Conservation (phyloP, 92 coral and sea anemone genomes). For the Meandrina meandrites region DNA sequence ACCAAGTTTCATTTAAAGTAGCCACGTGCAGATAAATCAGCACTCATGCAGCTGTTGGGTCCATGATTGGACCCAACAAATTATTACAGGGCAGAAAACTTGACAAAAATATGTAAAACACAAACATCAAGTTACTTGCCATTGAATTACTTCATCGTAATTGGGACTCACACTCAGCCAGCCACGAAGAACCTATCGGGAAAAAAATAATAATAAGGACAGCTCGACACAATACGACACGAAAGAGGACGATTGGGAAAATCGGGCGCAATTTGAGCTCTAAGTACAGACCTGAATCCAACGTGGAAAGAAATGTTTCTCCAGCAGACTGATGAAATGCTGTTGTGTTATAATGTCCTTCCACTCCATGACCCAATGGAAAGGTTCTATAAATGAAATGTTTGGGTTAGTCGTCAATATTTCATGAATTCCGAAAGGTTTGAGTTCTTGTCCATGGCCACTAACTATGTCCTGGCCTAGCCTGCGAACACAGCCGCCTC, state of each 20-base stretch:
- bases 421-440: neutral
- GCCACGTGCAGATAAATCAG: too few species aligned
- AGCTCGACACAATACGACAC: neutral
- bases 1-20: too few species aligned
- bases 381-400: constrained; percentile 65
- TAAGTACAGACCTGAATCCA: constrained; percentile 89
- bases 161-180: constrained; percentile 95
- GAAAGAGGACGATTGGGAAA: neutral
- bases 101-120: too few species aligned
- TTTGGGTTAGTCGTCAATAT: neutral
- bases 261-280: neutral
- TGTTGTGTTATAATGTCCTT: constrained; percentile 88
- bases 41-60: too few species aligned
- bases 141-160: constrained; percentile 95
- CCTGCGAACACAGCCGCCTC: too few species aligned
- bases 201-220: neutral
- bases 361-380: constrained; percentile 97
- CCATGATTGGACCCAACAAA: too few species aligned
- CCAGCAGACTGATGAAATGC: constrained; percentile 94
- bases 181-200: constrained; percentile 83
- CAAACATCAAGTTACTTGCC: constrained; percentile 60
- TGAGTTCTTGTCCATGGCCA: too few species aligned
- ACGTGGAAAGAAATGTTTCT: constrained; percentile 96
- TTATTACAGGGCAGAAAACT: too few species aligned
- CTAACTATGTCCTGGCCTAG: too few species aligned